Base-by-base conservation (phyloP, 2,888 invertebrate species). In the Sarcophaga carnaria region DNA sequence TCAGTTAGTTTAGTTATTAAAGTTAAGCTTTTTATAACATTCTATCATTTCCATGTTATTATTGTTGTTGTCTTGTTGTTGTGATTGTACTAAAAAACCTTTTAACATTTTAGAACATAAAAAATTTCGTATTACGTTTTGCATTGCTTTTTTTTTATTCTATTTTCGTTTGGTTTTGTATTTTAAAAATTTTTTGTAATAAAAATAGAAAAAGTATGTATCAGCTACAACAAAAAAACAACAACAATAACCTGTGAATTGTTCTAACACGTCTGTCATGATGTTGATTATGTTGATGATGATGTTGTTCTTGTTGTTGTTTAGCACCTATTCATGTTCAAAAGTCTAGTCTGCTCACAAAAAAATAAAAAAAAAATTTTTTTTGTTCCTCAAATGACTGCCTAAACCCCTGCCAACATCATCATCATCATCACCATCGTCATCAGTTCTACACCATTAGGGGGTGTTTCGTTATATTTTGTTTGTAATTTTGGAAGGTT, bases 301-400 rank as follows among this genome's bases (percentile, higher is more conserved):
- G 67, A 3, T 67, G 27, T 12, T 67, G 20, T 20, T 49, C 20
- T 20, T 69, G 47, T 22, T 87, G 81, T 79, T 87, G 70, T 84
- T 84, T 82, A 87, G 87, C 87, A 87, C 87, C 87, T 87, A 87
- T 84, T 84, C 87, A 87, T 87, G 84, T 82, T 84, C 71, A 87
- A 54, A 54, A 87, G 84, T 87, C 84, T 87, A 84, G 87, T 87
- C 87, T 87, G 67, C 82, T 76, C 3, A 12, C 8, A 25, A 49
- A 49, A 49, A 49, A 14, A 49, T 4, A 49, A 49, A 49, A 49
- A 11, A 14, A 12, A 2, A 0, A 0, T 27, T 27, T 27, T 27
- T 4, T 27, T 27, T 27, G 27, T 27, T 27, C 6, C 27, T 27
- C 27, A 37, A 37, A 37, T 37, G 37, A 10, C 37, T 37, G 37